Evolutionary conservation across 1,140 invertebrate species (phyloP).

Genomic region (Hermetia illucens): DNA sequence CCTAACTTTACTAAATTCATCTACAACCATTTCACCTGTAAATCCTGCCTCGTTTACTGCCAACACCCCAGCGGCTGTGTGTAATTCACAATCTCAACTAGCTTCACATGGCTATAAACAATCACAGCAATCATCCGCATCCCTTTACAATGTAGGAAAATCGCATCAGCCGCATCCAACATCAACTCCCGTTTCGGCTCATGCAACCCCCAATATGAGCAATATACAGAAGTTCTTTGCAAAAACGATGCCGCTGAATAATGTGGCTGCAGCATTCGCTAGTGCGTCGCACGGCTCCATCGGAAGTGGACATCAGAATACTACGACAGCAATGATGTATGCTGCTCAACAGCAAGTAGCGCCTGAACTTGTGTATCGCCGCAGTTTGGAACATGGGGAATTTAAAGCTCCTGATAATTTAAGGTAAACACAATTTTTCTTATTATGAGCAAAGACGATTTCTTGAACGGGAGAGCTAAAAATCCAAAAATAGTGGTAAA

Average conservation of each 20-base stretch:
- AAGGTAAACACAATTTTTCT: no score
- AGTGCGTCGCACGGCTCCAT: no score
- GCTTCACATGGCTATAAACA: no score
- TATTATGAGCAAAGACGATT: no score
- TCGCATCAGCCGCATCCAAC: not conserved
- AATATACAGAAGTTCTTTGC: not conserved
- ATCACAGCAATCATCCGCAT: no score
- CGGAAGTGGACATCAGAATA: not conserved
- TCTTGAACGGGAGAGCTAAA: no score
- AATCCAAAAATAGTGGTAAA: no score
- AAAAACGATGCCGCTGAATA: constrained; percentile 8
- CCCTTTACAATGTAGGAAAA: not conserved
- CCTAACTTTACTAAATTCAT: constrained; percentile 25
- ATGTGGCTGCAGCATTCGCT: constrained; percentile 14
- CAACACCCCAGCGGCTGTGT: not conserved
- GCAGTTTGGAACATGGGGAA: not conserved
- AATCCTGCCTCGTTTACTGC: constrained; percentile 10
- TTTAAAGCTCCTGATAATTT: constrained; percentile 1
- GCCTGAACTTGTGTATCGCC: constrained; percentile 7
- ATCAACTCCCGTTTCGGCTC: constrained; percentile 15
- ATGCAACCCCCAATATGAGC: constrained; percentile 6
- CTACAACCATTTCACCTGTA: constrained; percentile 29
- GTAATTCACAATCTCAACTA: not conserved
- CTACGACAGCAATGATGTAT: not conserved
- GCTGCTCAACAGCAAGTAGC: constrained; percentile 14